phyloP scores from a whole-genome alignment of 2,797 vertebrate species.

The Etheostoma perlongum region DNA sequence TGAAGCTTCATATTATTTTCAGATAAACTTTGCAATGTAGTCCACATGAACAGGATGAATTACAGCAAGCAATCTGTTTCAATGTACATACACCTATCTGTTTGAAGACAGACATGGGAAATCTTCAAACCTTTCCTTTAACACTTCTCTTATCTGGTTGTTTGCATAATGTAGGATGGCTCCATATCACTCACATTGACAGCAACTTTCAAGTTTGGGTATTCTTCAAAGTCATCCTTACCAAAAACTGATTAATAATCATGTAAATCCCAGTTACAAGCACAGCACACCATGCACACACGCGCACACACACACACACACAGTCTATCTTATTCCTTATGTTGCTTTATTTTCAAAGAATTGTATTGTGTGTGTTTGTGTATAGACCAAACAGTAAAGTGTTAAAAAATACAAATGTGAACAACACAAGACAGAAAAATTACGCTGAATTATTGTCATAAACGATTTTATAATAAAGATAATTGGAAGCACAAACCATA shows the following conservation, averaged over 20 bases:
- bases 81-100: neutral
- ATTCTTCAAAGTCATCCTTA: slow-evolving; percentile 2
- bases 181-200: neutral
- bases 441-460: slow-evolving; percentile 46
- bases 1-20: too few relatives aligned
- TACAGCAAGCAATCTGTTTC: too few relatives aligned
- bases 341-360: too few relatives aligned
- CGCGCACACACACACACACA: too few relatives aligned
- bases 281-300: neutral
- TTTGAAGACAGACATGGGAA: neutral
- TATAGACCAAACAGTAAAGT: neutral
- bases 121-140: neutral
- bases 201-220: neutral
- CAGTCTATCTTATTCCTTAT: too few relatives aligned
- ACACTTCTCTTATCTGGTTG: neutral
- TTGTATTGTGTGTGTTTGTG: too few relatives aligned
- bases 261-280: neutral
- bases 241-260: neutral
- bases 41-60: too few relatives aligned
- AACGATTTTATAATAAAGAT: slow-evolving; percentile 71
- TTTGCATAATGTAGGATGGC: slow-evolving; percentile 1
- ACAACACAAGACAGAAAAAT: neutral
- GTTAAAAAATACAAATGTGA: neutral
- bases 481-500: slow-evolving; percentile 64
- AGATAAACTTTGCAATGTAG: too few relatives aligned